Conservation (phyloP, 2,113 vertebrate species). For the Hippocampus abdominalis region DNA sequence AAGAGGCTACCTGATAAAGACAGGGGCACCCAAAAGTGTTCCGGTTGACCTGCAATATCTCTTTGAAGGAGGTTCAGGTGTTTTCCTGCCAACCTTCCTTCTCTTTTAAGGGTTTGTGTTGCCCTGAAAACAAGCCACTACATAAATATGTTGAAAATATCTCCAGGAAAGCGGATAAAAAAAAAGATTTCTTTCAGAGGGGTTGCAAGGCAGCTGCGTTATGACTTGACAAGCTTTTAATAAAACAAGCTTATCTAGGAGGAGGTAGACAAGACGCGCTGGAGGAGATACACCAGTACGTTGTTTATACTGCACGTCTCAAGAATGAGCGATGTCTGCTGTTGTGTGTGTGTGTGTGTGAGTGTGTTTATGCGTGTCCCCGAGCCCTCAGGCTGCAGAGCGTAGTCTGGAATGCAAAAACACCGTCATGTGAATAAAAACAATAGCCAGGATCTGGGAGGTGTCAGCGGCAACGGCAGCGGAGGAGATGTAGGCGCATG, state of each 20-base stretch:
- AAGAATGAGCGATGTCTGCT: slow-evolving; percentile 17
- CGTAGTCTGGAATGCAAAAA: slow-evolving; percentile 50
- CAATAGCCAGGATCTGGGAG: slow-evolving; percentile 28
- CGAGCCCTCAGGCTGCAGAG: slow-evolving; percentile 17
- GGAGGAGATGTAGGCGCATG: slow-evolving; percentile 18
- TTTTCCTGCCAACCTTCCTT: neutral
- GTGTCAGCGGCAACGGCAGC: slow-evolving; percentile 31
- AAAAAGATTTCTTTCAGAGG: slow-evolving; percentile 10
- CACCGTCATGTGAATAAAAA: slow-evolving; percentile 40
- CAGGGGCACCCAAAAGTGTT: slow-evolving; percentile 29
- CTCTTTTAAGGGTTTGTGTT: neutral
- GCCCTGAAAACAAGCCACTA: slow-evolving; percentile 20
- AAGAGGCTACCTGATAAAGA: slow-evolving; percentile 46
- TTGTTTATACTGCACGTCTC: slow-evolving; percentile 33
- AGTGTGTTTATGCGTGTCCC: slow-evolving; percentile 12
- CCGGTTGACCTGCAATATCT: slow-evolving; percentile 24
- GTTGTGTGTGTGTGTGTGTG: slow-evolving; percentile 15
- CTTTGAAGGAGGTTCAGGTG: slow-evolving; percentile 1
- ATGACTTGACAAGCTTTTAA: slow-evolving; percentile 25
- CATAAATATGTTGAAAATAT: neutral
- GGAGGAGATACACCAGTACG: slow-evolving; percentile 25
- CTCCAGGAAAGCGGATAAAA: neutral
- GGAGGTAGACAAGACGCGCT: slow-evolving; percentile 38
- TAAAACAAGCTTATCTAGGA: slow-evolving; percentile 45
- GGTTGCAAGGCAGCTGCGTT: slow-evolving; percentile 14